Percentiles rank a stretch among this genome's conserved stretches.
These are phyloP conservation scores for Brachystomella parvula DNA, from an alignment of 1,140 invertebrate species.

Conservation along the genomic window DNA sequence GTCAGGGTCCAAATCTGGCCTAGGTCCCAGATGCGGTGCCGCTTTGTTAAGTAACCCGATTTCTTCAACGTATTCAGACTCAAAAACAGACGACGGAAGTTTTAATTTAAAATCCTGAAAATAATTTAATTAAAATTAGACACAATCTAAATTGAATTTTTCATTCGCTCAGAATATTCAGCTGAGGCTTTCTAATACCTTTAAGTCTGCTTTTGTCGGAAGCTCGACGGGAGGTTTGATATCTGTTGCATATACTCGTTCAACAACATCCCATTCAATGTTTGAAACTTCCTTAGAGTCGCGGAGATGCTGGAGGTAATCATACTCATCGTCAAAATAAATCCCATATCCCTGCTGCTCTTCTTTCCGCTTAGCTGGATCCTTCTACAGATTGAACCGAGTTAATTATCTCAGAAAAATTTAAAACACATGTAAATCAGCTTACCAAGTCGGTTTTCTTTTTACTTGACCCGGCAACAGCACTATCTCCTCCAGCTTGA, in stretches of 20 bases:
- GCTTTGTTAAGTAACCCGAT: constrained; percentile 83
- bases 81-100: constrained; percentile 84
- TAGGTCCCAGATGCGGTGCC: constrained; percentile 63
- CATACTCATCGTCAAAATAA: constrained; percentile 90
- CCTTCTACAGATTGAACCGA: constrained; percentile 5
- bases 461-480: constrained; percentile 2
- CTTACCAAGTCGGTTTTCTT: not conserved
- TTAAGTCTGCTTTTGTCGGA: constrained; percentile 4
- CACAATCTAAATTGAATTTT: not conserved
- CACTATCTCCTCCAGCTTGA: constrained; percentile 36
- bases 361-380: constrained; percentile 53
- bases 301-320: constrained; percentile 88
- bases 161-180: no score
- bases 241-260: constrained; percentile 38
- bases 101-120: constrained; percentile 48
- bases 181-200: no score
- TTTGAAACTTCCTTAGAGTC: constrained; percentile 49
- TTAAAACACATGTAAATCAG: not conserved
- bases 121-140: constrained; percentile 7
- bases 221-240: constrained; percentile 7
- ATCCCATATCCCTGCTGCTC: constrained; percentile 87
- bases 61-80: constrained; percentile 76
- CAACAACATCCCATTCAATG: constrained; percentile 43
- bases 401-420: not conserved
- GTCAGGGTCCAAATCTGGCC: constrained; percentile 83